phyloP scores from a whole-genome alignment of 2,113 vertebrate species.

The Elaphurus davidianus region DNA sequence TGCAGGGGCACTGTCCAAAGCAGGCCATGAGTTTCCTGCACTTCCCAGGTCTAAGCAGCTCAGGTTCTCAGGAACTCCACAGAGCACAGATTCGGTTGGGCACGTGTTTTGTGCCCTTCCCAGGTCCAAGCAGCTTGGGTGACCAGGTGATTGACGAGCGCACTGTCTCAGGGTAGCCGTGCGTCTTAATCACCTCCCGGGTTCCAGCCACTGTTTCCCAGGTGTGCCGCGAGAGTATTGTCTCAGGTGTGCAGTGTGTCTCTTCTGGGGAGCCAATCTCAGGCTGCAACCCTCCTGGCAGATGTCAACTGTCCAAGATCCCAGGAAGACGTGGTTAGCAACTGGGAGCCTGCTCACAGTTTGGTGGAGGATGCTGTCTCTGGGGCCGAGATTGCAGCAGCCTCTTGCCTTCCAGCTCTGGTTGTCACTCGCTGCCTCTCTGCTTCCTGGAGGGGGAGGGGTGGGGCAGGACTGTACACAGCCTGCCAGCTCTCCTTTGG shows the following conservation, averaged over 20 bases:
- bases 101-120: not conserved
- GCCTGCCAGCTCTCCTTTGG: not conserved
- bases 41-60: not conserved
- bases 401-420: not conserved
- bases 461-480: not conserved
- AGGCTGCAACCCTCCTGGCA: not conserved
- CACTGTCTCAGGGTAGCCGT: not conserved
- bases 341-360: not conserved
- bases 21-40: not conserved
- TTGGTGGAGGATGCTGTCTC: not conserved
- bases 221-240: fast-evolving
- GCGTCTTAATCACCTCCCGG: not conserved
- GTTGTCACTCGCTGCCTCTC: not conserved
- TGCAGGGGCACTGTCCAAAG: not conserved
- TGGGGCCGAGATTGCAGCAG: not conserved
- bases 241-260: not conserved
- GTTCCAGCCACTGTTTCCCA: not conserved
- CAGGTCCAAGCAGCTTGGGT: not conserved
- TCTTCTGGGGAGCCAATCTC: not conserved
- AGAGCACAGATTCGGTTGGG: not conserved
- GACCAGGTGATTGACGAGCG: not conserved
- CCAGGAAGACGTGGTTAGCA: not conserved
- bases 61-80: not conserved
- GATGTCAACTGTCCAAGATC: not conserved
- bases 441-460: not conserved